These are phyloP conservation scores for Cyanoderma ruficeps DNA, from an alignment of 2,113 vertebrate species.

Conservation along the genomic window DNA sequence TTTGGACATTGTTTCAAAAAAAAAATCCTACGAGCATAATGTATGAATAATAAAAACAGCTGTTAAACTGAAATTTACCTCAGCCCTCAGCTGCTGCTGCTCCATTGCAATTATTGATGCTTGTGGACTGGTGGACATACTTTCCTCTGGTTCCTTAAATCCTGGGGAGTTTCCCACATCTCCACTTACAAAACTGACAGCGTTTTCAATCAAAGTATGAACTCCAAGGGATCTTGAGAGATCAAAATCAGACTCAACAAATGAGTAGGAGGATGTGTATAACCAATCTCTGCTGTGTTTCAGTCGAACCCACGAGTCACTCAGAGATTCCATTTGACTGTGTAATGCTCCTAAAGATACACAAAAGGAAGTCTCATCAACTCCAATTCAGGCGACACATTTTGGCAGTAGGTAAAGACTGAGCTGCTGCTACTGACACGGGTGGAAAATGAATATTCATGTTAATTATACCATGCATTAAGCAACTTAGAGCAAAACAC, in stretches of 20 bases:
- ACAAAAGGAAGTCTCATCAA: constrained; percentile 45
- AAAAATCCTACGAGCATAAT: background rate
- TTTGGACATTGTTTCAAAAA: background rate
- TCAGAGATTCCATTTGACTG: constrained; percentile 80
- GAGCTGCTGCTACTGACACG: constrained; percentile 41
- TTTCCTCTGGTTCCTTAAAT: constrained; percentile 95
- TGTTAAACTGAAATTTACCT: constrained; percentile 74
- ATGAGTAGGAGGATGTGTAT: constrained; percentile 80
- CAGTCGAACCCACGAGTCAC: constrained; percentile 88
- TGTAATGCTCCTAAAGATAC: constrained; percentile 67
- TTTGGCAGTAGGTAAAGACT: background rate
- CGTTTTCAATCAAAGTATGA: constrained; percentile 91
- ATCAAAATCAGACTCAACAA: constrained; percentile 86
- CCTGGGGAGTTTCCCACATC: constrained; percentile 88
- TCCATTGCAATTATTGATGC: constrained; percentile 92
- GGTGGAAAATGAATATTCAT: constrained; percentile 67
- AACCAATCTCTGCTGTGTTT: constrained; percentile 86
- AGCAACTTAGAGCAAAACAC: constrained; percentile 66
- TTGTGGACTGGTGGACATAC: constrained; percentile 93
- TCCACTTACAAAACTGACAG: constrained; percentile 92
- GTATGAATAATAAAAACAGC: background rate
- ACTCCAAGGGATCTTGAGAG: constrained; percentile 86
- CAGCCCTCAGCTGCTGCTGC: constrained; percentile 92
- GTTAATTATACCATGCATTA: constrained; percentile 72
- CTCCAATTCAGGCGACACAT: background rate